These are phyloP conservation scores for Tragelaphus strepsiceros DNA, from an alignment of 2,113 vertebrate species.

Conservation along the genomic window DNA sequence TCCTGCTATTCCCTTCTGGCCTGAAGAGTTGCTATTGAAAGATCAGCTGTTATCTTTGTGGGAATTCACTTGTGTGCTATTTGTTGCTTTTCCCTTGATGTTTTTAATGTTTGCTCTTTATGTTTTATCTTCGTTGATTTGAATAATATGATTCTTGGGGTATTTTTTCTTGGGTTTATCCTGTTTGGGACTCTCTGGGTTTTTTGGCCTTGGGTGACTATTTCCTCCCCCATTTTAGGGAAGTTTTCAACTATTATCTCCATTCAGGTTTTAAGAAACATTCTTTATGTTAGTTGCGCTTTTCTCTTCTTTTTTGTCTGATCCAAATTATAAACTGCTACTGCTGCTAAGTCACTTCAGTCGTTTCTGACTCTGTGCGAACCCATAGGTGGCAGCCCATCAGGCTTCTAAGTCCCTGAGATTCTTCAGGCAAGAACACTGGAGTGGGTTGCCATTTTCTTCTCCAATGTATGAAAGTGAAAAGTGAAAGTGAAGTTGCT, in stretches of 20 bases:
- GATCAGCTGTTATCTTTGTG: not conserved
- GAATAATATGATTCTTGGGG: not conserved
- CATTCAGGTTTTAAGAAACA: not conserved
- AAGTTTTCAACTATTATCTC: not conserved
- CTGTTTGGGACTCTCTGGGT: not conserved
- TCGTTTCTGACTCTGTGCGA: rapidly evolving
- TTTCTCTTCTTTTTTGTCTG: not conserved
- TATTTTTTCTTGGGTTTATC: not conserved
- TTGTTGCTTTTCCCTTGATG: not conserved
- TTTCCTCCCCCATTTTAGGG: not conserved
- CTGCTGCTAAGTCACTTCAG: no score
- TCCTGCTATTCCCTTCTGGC: not conserved
- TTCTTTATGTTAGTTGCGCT: not conserved
- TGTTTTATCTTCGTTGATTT: not conserved
- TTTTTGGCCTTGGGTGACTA: not conserved
- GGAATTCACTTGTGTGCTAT: not conserved
- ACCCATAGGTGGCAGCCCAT: no score
- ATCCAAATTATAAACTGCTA: not conserved
- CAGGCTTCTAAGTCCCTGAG: rapidly evolving
- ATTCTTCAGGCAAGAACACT: no score
- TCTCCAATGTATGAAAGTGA: no score
- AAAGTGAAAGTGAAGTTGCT: no score
- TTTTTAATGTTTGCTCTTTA: not conserved
- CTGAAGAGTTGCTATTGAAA: not conserved
- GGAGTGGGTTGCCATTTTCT: no score